These are phyloP conservation scores for Gibbula magus DNA, from an alignment of 2,888 invertebrate species.

Conservation along the genomic window DNA sequence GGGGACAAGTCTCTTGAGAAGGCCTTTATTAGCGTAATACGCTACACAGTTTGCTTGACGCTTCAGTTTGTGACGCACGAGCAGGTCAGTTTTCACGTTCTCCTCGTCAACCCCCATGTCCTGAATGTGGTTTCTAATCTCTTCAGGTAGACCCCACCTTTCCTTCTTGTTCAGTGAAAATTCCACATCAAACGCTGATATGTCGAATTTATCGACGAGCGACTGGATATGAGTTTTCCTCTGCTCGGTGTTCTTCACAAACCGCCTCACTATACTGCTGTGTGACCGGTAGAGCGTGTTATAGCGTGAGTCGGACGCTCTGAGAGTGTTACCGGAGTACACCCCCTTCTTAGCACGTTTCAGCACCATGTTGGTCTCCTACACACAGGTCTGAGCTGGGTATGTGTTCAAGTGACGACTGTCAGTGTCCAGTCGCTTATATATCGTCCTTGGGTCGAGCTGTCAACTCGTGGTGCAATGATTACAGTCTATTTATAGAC, in stretches of 20 bases:
- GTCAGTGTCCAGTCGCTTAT: background rate
- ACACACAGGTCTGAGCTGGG: background rate
- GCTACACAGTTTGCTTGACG: slow-evolving; percentile 38
- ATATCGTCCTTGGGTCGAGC: background rate
- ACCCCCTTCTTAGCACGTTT: slow-evolving; percentile 54
- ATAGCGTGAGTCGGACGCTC: slow-evolving; percentile 50
- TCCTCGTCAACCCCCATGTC: background rate
- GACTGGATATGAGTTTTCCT: slow-evolving; percentile 21
- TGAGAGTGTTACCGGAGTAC: slow-evolving; percentile 59
- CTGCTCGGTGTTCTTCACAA: background rate
- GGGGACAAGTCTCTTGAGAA: background rate
- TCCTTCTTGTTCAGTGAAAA: slow-evolving; percentile 63
- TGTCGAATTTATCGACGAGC: slow-evolving; percentile 25
- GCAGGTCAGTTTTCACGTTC: slow-evolving; percentile 27
- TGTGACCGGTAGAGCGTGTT: slow-evolving; percentile 42
- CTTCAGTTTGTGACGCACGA: slow-evolving; percentile 43
- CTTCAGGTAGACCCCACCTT: slow-evolving; percentile 56
- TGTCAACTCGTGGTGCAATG: background rate
- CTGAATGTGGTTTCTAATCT: slow-evolving; percentile 45
- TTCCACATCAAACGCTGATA: slow-evolving; percentile 38
- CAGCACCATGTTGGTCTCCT: slow-evolving; percentile 49
- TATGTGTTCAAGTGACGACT: background rate
- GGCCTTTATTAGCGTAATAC: slow-evolving; percentile 36
- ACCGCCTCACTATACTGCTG: slow-evolving; percentile 29
- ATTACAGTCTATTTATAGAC: background rate